Conservation (phyloP, 2,888 invertebrate species). For the Chrysomela aeneicollis region DNA sequence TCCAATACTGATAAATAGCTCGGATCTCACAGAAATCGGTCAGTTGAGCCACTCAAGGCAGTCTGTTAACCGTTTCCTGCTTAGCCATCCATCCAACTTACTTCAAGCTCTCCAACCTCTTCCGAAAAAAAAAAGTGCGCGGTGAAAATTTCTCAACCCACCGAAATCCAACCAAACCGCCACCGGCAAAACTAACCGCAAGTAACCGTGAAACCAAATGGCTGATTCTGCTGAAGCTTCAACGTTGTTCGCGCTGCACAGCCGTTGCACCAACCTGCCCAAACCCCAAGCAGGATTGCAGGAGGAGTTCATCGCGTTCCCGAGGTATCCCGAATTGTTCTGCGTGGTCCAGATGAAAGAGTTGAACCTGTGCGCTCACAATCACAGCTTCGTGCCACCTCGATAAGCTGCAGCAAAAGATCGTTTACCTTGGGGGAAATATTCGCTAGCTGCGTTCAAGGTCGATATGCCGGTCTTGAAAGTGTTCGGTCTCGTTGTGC, state of each 20-base stretch:
- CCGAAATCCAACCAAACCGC: not conserved
- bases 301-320: constrained; percentile 34
- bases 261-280: constrained; percentile 24
- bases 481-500: too few species aligned
- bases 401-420: constrained; percentile 55
- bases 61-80: not conserved
- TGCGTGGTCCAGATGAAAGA: constrained; percentile 52
- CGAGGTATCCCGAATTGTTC: constrained; percentile 52
- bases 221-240: constrained; percentile 54
- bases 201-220: constrained; percentile 48
- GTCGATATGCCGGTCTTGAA: not conserved
- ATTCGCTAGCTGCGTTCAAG: not conserved
- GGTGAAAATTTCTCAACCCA: not conserved
- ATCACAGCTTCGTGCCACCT: constrained; percentile 58
- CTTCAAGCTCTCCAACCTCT: not conserved
- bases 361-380: constrained; percentile 55
- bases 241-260: constrained; percentile 35
- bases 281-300: constrained; percentile 43
- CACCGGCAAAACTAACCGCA: not conserved
- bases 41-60: not conserved
- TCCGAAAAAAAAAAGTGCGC: not conserved
- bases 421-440: not conserved
- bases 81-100: not conserved
- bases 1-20: not conserved
- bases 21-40: not conserved